Evolutionary conservation across 2,888 invertebrate species (phyloP).

Genomic region (Apocheima hispidaria): DNA sequence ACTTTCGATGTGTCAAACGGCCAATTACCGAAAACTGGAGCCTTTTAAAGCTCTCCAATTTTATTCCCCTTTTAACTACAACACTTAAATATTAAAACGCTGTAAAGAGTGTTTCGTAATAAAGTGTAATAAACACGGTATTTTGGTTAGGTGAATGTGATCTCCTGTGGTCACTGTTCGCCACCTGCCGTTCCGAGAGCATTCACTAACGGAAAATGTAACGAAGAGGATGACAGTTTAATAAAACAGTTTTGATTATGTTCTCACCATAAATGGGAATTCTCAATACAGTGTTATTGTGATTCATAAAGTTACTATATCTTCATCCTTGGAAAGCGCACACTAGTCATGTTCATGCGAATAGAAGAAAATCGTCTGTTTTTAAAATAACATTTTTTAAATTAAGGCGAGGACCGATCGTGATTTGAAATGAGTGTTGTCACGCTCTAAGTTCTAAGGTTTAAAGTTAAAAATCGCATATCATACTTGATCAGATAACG

Average conservation of each 20-base stretch:
- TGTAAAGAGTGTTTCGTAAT: conserved; percentile 45
- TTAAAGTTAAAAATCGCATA: too few relatives aligned
- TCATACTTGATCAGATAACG: too few relatives aligned
- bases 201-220: conserved; percentile 26
- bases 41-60: conserved; percentile 34
- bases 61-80: conserved; percentile 33
- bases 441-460: too few relatives aligned
- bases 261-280: conserved; percentile 2
- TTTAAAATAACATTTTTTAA: too few relatives aligned
- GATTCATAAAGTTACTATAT: background rate
- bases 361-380: too few relatives aligned
- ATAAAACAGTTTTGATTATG: conserved; percentile 22
- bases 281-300: background rate
- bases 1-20: conserved; percentile 39
- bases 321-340: background rate
- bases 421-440: too few relatives aligned
- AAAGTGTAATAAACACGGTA: conserved; percentile 54
- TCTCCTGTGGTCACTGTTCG: conserved; percentile 59
- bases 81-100: conserved; percentile 40
- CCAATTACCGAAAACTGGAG: conserved; percentile 37
- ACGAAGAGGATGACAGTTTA: conserved; percentile 18
- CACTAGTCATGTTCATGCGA: background rate
- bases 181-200: conserved; percentile 54
- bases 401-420: too few relatives aligned
- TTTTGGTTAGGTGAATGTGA: conserved; percentile 56